phyloP scores from a whole-genome alignment of 2,113 vertebrate species.

The Heterotis niloticus region DNA sequence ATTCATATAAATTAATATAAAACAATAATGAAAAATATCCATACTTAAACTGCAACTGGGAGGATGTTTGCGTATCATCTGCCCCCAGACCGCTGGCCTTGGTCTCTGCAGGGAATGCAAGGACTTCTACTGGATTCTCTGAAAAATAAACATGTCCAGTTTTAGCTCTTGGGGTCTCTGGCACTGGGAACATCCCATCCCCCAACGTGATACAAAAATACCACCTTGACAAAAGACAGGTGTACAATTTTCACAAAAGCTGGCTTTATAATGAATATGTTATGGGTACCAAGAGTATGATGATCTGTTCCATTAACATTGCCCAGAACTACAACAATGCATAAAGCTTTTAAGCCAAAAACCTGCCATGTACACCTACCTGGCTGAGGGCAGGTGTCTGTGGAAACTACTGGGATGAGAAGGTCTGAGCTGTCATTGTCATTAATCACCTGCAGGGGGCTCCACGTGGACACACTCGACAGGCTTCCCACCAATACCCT shows the following conservation, averaged over 20 bases:
- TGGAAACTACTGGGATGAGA: slow-evolving; percentile 77
- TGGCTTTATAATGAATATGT: too few species aligned
- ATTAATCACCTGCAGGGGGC: slow-evolving; percentile 75
- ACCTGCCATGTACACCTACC: slow-evolving; percentile 58
- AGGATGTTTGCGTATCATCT: slow-evolving; percentile 58
- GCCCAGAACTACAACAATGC: background rate
- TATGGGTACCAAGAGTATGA: background rate
- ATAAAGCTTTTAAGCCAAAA: background rate
- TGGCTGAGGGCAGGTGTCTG: slow-evolving; percentile 65
- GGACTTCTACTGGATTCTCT: slow-evolving; percentile 63
- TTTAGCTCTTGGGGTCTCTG: background rate
- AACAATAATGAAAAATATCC: too few species aligned
- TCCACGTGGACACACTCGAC: slow-evolving; percentile 78
- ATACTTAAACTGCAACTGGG: slow-evolving; percentile 72
- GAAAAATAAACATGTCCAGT: slow-evolving; percentile 35
- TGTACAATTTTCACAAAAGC: too few species aligned
- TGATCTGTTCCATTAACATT: background rate
- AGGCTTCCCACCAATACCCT: slow-evolving; percentile 72
- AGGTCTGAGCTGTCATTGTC: slow-evolving; percentile 71
- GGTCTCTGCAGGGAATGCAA: slow-evolving; percentile 65
- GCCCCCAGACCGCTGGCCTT: slow-evolving; percentile 45
- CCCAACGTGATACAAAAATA: background rate
- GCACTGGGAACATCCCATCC: background rate
- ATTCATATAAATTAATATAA: background rate
- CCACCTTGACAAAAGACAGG: too few species aligned